Evolutionary conservation across 2,888 invertebrate species (phyloP).

Genomic region (Crepidodera aurea): DNA sequence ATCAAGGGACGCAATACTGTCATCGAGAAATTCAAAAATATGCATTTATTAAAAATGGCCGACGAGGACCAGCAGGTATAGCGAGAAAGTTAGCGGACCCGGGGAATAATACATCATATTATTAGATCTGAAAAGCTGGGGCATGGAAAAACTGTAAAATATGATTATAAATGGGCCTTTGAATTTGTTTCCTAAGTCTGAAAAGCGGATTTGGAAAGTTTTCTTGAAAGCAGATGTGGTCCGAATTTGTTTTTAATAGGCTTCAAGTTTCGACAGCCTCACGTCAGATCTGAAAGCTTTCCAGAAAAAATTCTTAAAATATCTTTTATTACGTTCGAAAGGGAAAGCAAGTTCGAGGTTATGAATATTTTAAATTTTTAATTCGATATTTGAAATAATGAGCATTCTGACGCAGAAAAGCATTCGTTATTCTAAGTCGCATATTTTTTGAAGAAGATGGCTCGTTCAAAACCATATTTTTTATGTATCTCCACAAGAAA

Average conservation of each 20-base stretch:
- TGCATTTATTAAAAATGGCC: conserved; percentile 36
- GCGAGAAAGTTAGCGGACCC: conserved; percentile 26
- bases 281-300: conserved; percentile 1
- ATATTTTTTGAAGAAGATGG: no score
- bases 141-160: conserved; percentile 24
- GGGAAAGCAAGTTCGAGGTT: no score
- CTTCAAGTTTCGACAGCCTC: conserved; percentile 11
- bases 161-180: conserved; percentile 30
- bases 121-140: conserved; percentile 24
- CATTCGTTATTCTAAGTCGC: no score
- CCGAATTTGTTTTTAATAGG: conserved; percentile 25
- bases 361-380: no score
- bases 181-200: conserved; percentile 25
- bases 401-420: no score
- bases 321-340: not conserved
- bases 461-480: no score
- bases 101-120: conserved; percentile 36
- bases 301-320: not conserved
- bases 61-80: conserved; percentile 18
- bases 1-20: conserved; percentile 13
- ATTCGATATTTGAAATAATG: no score
- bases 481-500: no score
- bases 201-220: conserved; percentile 21
- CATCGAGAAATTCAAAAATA: conserved; percentile 38
- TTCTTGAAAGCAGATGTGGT: conserved; percentile 21